Evolutionary conservation across 2,888 invertebrate species (phyloP), one percentile per base, ranked within the genome.

Genomic region (Oeneis ivallda): DNA sequence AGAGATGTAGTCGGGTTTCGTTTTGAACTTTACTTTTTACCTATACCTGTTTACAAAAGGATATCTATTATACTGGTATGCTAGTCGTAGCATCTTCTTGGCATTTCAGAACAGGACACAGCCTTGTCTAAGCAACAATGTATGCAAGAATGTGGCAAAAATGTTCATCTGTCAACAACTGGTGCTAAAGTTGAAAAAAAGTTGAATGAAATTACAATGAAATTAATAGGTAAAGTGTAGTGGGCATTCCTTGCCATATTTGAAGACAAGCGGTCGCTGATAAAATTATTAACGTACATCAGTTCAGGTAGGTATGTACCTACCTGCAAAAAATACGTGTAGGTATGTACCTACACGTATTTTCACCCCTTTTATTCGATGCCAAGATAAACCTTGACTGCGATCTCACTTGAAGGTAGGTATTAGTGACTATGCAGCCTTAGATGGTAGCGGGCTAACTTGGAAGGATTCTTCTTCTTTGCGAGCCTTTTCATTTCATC

Each of bases 11-110:
- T 10, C 17, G 47, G 47, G 47, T 17, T 47, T 17, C 17, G 17
- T 47, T 47, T 17, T 17, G 47, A 45, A 45, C 45, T 43, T 43
- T 6, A 43, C n/a, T 45, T 45, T 43, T 43, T 43, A 43, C n/a
- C 43, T 43, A n/a, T 43, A 43, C n/a, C 43, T 43, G 43, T n/a
- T 43, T 43, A n/a, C 7, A 43, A 43, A 4, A n/a, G 13, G 43
- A 6, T 45, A 45, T 45, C n/a, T n/a, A n/a, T 45, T 45, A 9
- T 45, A 45, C 9, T 17, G 47, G 47, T 17, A 47, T 47, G 47
- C 17, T 47, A 17, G 15, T 17, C 47, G 8, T 17, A 15, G 2
- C 47, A 47, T 9, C 17, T 15, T 47, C 9, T 47, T 15, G 47
- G 15, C 17, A 17, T 47, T 15, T 47, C 17, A 45, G 45, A 15